Percentiles rank a stretch among this genome's conserved stretches.
Conservation (phyloP, 2,113 vertebrate species). For the Podarcis muralis region DNA sequence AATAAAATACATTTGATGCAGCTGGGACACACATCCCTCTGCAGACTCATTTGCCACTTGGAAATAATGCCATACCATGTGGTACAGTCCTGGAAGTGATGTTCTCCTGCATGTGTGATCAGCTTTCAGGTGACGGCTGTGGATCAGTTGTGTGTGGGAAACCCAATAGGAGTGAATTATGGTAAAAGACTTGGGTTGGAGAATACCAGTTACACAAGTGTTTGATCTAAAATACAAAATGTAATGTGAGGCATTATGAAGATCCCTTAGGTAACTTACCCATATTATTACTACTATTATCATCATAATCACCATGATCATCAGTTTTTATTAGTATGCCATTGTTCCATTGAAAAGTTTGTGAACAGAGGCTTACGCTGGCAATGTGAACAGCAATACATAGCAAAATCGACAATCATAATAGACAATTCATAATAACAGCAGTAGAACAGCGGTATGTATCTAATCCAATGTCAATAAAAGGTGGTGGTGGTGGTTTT, state of each 20-base stretch:
- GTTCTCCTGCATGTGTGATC: not conserved
- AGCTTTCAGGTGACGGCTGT: not conserved
- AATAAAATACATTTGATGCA: no score
- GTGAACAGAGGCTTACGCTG: no score
- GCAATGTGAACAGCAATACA: no score
- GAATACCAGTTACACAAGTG: not conserved
- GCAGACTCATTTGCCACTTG: no score
- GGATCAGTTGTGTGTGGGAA: not conserved
- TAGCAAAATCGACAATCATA: no score
- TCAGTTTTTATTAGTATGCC: not conserved
- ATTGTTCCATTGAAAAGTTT: no score
- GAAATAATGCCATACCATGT: not conserved
- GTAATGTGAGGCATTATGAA: no score
- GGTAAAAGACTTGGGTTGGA: constrained; percentile 6
- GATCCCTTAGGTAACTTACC: no score
- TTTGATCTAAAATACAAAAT: not conserved
- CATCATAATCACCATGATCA: not conserved
- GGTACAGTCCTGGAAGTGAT: not conserved
- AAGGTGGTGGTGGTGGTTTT: no score
- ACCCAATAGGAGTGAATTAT: not conserved
- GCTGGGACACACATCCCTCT: not conserved
- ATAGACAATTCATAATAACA: no score
- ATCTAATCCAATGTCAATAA: no score
- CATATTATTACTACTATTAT: not conserved
- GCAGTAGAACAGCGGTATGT: no score